phyloP scores from a whole-genome alignment of 2,888 invertebrate genomes.

The Noctuana brunneofusca region DNA sequence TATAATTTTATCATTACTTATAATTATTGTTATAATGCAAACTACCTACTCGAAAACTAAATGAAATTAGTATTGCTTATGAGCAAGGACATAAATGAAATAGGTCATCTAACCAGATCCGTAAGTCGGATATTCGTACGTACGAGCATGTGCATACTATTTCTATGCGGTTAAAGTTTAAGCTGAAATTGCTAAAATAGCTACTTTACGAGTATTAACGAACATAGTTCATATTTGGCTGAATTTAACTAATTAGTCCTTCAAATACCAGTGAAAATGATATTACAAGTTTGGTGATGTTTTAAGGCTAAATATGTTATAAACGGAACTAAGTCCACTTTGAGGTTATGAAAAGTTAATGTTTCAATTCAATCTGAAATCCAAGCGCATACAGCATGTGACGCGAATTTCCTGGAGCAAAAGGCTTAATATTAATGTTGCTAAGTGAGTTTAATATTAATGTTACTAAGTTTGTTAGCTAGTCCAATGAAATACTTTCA shows the following conservation, averaged over 20 bases:
- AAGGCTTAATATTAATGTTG: no score
- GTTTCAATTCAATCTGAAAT: not conserved
- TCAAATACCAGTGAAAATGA: not conserved
- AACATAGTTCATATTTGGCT: not conserved
- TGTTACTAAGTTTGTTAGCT: no score
- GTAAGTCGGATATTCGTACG: slow-evolving; percentile 2
- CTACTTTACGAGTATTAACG: not conserved
- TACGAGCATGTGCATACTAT: not conserved
- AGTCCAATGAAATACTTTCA: no score
- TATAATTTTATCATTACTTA: no score
- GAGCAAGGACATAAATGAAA: not conserved
- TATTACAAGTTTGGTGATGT: not conserved
- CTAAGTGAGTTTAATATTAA: no score
- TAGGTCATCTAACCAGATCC: not conserved
- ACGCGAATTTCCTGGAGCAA: no score
- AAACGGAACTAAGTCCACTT: not conserved
- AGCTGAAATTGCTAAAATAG: not conserved
- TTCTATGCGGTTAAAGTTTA: slow-evolving; percentile 1
- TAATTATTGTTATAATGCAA: no score
- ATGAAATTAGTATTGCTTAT: no score
- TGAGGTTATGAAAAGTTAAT: slow-evolving; percentile 1
- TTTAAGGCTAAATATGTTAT: not conserved
- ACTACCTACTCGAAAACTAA: no score
- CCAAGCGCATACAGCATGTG: not conserved
- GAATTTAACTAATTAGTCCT: not conserved